phyloP scores from a whole-genome alignment of 2,113 vertebrate species.

The Syrmaticus mikado region DNA sequence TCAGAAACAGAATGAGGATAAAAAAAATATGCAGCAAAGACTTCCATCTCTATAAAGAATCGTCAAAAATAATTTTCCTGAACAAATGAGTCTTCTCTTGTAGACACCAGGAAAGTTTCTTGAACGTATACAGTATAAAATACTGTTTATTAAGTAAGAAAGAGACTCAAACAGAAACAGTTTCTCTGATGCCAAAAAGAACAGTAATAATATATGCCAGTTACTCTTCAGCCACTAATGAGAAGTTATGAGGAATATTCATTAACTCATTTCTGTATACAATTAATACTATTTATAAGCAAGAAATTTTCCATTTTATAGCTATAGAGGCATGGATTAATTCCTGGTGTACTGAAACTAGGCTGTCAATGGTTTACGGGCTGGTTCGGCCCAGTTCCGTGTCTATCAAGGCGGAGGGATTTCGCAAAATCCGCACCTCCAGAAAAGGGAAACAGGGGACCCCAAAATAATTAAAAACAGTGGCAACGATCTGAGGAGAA shows the following conservation, averaged over 20 bases:
- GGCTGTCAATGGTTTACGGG: background rate
- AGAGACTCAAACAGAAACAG: background rate
- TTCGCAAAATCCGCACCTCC: no score
- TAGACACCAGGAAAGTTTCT: slow-evolving; percentile 26
- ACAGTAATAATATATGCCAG: background rate
- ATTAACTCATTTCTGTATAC: background rate
- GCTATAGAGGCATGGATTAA: background rate
- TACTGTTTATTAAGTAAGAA: background rate
- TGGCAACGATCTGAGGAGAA: no score
- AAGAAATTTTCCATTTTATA: background rate
- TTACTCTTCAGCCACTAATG: background rate
- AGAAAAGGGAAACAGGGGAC: no score
- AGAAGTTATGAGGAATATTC: background rate
- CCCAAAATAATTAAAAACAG: no score
- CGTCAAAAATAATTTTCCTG: slow-evolving; percentile 54
- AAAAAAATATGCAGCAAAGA: slow-evolving; percentile 60
- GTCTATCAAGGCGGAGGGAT: no score
- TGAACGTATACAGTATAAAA: background rate
- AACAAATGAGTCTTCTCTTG: slow-evolving; percentile 56
- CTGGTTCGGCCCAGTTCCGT: no score
- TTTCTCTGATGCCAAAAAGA: background rate
- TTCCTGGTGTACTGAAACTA: background rate
- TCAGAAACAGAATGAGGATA: background rate
- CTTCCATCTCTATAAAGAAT: slow-evolving; percentile 61
- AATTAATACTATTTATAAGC: background rate